Percentiles rank a stretch among this genome's conserved stretches.
Evolutionary conservation across 1,140 invertebrate species (phyloP).

Genomic region (Drosophila kohkoa): DNA sequence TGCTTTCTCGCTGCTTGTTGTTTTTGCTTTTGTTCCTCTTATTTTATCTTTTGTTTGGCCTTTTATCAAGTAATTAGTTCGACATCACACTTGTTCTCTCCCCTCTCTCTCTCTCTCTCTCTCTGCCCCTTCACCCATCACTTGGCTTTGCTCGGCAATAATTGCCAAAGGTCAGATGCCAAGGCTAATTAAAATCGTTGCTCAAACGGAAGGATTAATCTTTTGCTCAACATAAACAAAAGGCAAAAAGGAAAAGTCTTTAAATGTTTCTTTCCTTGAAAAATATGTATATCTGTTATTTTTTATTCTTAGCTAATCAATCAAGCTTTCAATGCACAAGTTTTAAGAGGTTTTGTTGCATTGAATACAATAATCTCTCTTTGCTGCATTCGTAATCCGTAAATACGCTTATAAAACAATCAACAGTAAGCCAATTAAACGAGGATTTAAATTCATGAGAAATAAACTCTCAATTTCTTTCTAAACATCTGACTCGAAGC

Average conservation of each 20-base stretch:
- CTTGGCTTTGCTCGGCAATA: not conserved
- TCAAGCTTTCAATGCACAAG: too few species aligned
- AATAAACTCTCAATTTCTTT: too few species aligned
- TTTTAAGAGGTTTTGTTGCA: too few species aligned
- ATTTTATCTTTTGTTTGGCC: slow-evolving; percentile 64
- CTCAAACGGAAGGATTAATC: slow-evolving; percentile 12
- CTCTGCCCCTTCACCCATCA: not conserved
- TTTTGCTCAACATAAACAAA: not conserved
- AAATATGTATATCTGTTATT: too few species aligned
- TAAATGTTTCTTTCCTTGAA: not conserved
- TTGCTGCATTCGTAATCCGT: too few species aligned
- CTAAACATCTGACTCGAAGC: too few species aligned
- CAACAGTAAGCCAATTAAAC: too few species aligned
- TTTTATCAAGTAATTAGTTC: slow-evolving; percentile 75
- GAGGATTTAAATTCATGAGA: too few species aligned
- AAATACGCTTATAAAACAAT: too few species aligned
- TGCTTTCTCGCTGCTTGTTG: slow-evolving; percentile 32
- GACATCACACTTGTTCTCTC: slow-evolving; percentile 38
- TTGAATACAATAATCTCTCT: too few species aligned
- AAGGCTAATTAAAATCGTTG: slow-evolving; percentile 36
- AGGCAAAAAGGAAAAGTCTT: not conserved
- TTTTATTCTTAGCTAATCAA: too few species aligned
- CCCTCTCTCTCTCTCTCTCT: not conserved
- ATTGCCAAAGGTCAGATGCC: slow-evolving; percentile 35
- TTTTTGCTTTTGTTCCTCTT: slow-evolving; percentile 30